phyloP scores from a whole-genome alignment of 2,888 invertebrate genomes.

The Harmothoe impar region DNA sequence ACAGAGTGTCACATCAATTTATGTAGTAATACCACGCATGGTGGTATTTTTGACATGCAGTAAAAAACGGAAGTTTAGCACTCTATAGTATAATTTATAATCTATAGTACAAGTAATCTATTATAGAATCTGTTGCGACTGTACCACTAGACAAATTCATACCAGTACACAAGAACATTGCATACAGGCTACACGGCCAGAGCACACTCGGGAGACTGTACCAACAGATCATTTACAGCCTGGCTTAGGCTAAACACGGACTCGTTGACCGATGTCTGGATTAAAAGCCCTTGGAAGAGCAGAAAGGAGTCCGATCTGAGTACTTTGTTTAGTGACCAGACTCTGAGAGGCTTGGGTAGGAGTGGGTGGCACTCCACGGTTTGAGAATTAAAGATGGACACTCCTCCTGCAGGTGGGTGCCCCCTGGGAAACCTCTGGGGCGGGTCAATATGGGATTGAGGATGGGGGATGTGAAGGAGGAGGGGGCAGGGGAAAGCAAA shows the following conservation, averaged over 20 bases:
- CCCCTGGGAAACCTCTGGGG: neutral
- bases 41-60: no score
- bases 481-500: no score
- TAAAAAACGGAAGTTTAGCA: no score
- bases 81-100: no score
- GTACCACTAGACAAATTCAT: no score
- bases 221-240: neutral
- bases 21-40: no score
- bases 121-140: no score
- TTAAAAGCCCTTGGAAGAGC: neutral
- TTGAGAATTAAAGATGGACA: slow-evolving; percentile 21
- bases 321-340: neutral
- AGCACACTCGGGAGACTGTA: neutral
- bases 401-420: neutral
- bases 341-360: neutral
- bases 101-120: no score
- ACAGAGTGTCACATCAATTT: no score
- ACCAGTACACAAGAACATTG: no score
- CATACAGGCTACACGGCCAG: neutral
- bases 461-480: neutral
- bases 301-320: neutral
- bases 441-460: neutral
- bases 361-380: neutral
- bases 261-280: neutral
- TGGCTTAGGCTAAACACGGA: neutral